A percentile compares a stretch with the other conserved stretches of the same genome.
Evolutionary conservation across 2,797 vertebrate species (phyloP).

Genomic region (Champsocephalus esox): DNA sequence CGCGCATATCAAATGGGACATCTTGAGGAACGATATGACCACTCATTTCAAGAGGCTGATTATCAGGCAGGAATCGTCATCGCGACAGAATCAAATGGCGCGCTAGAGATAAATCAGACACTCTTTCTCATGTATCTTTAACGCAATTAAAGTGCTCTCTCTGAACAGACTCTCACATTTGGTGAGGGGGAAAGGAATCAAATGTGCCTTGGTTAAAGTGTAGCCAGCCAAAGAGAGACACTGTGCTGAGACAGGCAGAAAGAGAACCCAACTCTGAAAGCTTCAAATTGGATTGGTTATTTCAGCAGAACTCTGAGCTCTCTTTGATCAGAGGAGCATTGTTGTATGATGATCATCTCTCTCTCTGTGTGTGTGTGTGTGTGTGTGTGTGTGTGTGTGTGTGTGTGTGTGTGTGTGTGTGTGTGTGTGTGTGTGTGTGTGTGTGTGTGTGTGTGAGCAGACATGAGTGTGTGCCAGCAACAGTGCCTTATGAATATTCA

Average conservation of each 20-base stretch:
- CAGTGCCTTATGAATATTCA: slow-evolving; percentile 77
- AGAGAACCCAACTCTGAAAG: slow-evolving; percentile 57
- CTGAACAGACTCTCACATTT: slow-evolving; percentile 60
- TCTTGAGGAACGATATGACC: slow-evolving; percentile 54
- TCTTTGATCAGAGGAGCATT: slow-evolving; percentile 81
- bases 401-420: background rate
- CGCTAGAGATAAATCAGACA: slow-evolving; percentile 68
- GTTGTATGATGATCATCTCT: slow-evolving; percentile 62
- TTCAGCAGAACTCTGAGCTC: slow-evolving; percentile 70
- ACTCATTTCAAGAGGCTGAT: slow-evolving; percentile 62
- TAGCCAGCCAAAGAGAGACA: slow-evolving; percentile 42
- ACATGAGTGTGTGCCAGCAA: slow-evolving; percentile 31
- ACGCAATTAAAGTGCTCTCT: slow-evolving; percentile 73
- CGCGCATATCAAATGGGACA: slow-evolving; percentile 53
- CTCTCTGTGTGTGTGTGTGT: background rate
- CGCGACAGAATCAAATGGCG: slow-evolving; percentile 45
- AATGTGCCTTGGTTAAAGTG: slow-evolving; percentile 47
- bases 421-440: background rate
- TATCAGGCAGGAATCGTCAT: slow-evolving; percentile 55
- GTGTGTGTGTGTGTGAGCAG: slow-evolving; percentile 7
- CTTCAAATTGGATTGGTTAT: slow-evolving; percentile 66
- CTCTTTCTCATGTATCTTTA: slow-evolving; percentile 63
- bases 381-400: slow-evolving; percentile 14
- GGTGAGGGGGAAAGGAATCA: slow-evolving; percentile 58
- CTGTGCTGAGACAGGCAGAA: slow-evolving; percentile 69